These are phyloP conservation scores for Danio kyathit DNA, from an alignment of 2,797 vertebrate species.

Conservation along the genomic window DNA sequence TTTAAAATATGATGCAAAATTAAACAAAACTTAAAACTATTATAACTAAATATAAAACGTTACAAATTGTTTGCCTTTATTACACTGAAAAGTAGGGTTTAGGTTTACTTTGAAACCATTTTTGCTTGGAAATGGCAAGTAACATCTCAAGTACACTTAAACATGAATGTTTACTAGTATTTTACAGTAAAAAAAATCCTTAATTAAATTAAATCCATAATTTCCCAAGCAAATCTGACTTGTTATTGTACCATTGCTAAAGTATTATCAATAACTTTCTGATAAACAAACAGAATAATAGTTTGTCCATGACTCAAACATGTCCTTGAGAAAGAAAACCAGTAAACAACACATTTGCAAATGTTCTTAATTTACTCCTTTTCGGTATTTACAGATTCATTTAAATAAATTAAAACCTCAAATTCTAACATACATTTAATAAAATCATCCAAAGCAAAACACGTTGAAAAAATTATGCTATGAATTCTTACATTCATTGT, in stretches of 20 bases:
- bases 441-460: background rate
- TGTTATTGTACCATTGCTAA: background rate
- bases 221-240: constrained; percentile 10
- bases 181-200: too few relatives aligned
- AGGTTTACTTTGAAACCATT: too few relatives aligned
- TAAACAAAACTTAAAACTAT: background rate
- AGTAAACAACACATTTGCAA: background rate
- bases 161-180: too few relatives aligned
- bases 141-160: too few relatives aligned
- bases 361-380: background rate
- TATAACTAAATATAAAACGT: too few relatives aligned
- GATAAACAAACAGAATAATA: background rate
- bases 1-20: background rate
- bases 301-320: background rate
- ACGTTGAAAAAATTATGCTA: background rate
- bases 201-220: background rate
- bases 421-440: background rate
- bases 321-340: background rate
- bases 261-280: background rate
- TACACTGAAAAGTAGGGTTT: too few relatives aligned
- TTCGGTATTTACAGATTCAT: background rate
- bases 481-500: background rate
- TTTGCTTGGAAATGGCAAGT: too few relatives aligned
- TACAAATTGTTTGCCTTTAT: too few relatives aligned
- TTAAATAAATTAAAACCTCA: background rate